Evolutionary conservation across 2,113 vertebrate genomes (phyloP).

Genomic region (Ceuthmochares aereus): DNA sequence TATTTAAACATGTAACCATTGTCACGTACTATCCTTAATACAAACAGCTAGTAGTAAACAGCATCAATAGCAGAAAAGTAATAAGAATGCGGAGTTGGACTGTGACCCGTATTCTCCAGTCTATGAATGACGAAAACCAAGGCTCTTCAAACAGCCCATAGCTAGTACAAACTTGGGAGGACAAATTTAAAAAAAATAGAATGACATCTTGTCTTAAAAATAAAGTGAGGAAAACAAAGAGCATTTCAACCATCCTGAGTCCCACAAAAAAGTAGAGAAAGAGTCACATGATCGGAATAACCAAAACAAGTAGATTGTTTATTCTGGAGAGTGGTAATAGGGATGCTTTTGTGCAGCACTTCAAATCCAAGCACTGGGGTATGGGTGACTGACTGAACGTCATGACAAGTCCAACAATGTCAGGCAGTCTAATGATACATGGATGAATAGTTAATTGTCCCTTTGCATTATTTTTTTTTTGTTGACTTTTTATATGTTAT

Average conservation of each 20-base stretch:
- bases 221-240: neutral
- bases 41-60: neutral
- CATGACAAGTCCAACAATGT: neutral
- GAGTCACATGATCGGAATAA: neutral
- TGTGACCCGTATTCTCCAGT: neutral
- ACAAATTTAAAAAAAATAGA: neutral
- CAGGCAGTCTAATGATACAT: neutral
- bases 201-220: neutral
- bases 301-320: neutral
- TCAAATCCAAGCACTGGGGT: neutral
- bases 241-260: neutral
- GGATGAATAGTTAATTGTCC: neutral
- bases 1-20: neutral
- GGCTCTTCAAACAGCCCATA: neutral
- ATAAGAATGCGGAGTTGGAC: neutral
- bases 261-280: neutral
- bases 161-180: neutral
- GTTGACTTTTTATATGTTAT: neutral
- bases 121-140: neutral
- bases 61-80: accelerated
- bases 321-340: accelerated
- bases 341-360: neutral
- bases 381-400: neutral
- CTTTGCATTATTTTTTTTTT: neutral
- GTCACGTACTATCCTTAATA: neutral